Percentiles rank a stretch among this genome's conserved stretches.
phyloP scores from a whole-genome alignment of 2,888 invertebrate species.

The Ornithoptera priamus region DNA sequence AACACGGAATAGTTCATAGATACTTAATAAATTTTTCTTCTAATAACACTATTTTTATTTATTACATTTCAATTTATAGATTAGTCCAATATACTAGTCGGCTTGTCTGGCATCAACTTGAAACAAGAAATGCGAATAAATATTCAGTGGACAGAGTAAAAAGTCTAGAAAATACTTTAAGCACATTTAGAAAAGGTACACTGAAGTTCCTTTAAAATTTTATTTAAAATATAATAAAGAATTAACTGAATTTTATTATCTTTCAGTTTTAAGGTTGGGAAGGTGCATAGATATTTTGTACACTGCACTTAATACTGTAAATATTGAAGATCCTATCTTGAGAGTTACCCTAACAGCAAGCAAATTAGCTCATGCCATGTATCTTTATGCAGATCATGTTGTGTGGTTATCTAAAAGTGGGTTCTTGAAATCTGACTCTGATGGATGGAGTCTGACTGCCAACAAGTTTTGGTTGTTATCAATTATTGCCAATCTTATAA shows the following conservation, averaged over 20 bases:
- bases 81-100: slow-evolving; percentile 90
- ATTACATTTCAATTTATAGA: slow-evolving; percentile 69
- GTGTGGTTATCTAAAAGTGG: slow-evolving; percentile 91
- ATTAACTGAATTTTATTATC: slow-evolving; percentile 29
- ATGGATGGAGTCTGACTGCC: slow-evolving; percentile 86
- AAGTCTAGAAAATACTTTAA: slow-evolving; percentile 89
- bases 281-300: slow-evolving; percentile 91
- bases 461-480: slow-evolving; percentile 93
- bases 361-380: slow-evolving; percentile 89
- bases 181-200: slow-evolving; percentile 92
- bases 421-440: slow-evolving; percentile 83
- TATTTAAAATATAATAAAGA: neutral
- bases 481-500: slow-evolving; percentile 87
- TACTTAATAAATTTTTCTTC: too few relatives aligned
- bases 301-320: slow-evolving; percentile 84
- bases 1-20: too few relatives aligned
- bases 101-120: slow-evolving; percentile 88
- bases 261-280: slow-evolving; percentile 91
- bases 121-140: slow-evolving; percentile 81
- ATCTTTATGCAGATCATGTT: slow-evolving; percentile 91
- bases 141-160: slow-evolving; percentile 87
- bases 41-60: neutral
- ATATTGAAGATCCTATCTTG: slow-evolving; percentile 85
- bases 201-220: neutral
- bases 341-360: slow-evolving; percentile 87